Evolutionary conservation across 2,797 vertebrate species (phyloP).

Genomic region (Diglossa cyanea): DNA sequence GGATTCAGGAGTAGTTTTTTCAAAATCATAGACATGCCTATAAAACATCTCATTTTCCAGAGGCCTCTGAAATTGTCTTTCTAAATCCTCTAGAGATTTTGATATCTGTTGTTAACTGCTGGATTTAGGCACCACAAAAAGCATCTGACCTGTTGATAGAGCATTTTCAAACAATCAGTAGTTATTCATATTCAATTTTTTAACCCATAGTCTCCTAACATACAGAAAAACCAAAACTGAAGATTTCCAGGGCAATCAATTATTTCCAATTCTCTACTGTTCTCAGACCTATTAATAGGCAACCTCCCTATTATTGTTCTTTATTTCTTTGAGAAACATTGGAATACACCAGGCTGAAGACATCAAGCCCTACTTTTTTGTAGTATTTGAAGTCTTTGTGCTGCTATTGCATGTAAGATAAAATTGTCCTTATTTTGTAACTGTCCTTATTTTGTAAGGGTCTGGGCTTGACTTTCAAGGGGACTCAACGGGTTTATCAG

Average conservation of each 20-base stretch:
- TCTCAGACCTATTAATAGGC: background rate
- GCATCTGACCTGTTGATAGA: accelerated
- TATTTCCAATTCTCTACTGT: background rate
- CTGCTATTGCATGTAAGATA: background rate
- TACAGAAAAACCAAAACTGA: background rate
- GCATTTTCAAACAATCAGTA: background rate
- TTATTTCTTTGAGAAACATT: background rate
- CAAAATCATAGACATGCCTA: background rate
- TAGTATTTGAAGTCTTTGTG: background rate
- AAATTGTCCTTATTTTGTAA: background rate
- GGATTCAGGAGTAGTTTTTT: background rate
- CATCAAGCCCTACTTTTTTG: accelerated
- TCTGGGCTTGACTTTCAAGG: background rate
- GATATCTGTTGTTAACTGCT: background rate
- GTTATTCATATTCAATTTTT: background rate
- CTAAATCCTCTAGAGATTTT: background rate
- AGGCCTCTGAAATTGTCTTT: background rate
- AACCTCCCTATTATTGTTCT: background rate
- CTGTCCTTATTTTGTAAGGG: background rate
- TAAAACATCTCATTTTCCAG: background rate
- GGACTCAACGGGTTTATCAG: background rate
- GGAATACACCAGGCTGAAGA: background rate
- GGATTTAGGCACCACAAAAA: background rate
- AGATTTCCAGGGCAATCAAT: background rate
- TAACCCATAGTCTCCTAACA: background rate